phyloP scores from a whole-genome alignment of 2,888 invertebrate genomes.

The Hypomecis punctinalis region DNA sequence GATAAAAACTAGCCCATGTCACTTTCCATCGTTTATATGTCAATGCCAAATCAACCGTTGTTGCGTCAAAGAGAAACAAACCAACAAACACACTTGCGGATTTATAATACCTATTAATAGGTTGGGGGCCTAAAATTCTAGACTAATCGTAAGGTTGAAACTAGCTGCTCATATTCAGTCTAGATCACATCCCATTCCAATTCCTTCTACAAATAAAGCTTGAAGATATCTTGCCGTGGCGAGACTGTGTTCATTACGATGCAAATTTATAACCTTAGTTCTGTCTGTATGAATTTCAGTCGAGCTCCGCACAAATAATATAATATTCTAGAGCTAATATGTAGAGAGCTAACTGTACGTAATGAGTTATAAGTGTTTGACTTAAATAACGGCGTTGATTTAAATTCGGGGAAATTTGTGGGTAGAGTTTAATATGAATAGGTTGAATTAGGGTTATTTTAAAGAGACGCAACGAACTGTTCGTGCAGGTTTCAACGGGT shows the following conservation, averaged over 20 bases:
- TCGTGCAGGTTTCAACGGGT: too few relatives aligned
- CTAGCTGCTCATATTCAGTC: constrained; percentile 7
- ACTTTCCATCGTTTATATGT: too few relatives aligned
- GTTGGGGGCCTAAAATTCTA: too few relatives aligned
- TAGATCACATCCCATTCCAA: constrained; percentile 12
- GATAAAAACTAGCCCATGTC: too few relatives aligned
- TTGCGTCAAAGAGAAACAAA: too few relatives aligned
- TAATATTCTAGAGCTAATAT: constrained; percentile 48
- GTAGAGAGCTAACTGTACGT: constrained; percentile 43
- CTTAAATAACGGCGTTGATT: constrained; percentile 33
- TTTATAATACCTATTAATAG: too few relatives aligned
- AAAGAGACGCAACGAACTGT: too few relatives aligned
- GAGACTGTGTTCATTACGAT: constrained; percentile 51
- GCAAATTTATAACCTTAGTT: constrained; percentile 57
- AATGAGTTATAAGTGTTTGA: constrained; percentile 44
- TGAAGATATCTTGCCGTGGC: constrained; percentile 12
- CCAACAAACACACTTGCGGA: too few relatives aligned
- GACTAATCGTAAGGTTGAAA: too few relatives aligned
- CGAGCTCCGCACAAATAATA: constrained; percentile 48
- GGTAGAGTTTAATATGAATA: background rate
- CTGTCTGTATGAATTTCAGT: constrained; percentile 50
- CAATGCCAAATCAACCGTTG: too few relatives aligned
- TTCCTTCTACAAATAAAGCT: constrained; percentile 14
- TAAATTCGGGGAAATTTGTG: constrained; percentile 5
- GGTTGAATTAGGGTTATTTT: background rate